These are phyloP conservation scores for Coenonympha arcania DNA, from an alignment of 2,888 invertebrate genomes.

Conservation along the genomic window DNA sequence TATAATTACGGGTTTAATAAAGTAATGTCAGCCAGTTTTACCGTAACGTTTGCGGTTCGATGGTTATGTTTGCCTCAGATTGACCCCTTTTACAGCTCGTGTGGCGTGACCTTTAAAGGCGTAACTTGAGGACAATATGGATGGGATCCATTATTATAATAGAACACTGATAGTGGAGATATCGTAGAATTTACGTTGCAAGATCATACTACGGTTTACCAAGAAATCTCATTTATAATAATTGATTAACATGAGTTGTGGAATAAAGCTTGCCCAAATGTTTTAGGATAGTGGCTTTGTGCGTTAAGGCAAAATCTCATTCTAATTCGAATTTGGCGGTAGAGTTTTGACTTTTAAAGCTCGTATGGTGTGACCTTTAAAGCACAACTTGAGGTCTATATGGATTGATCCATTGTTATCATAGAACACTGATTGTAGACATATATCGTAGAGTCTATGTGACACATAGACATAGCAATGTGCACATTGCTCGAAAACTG, in stretches of 20 bases:
- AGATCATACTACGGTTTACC: not conserved
- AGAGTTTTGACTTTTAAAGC: too few species aligned
- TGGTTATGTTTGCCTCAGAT: conserved; percentile 26
- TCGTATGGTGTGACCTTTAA: too few species aligned
- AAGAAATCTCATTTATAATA: not conserved
- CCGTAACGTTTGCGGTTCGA: conserved; percentile 27
- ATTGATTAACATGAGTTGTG: not conserved
- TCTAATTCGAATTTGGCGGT: too few species aligned
- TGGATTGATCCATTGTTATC: too few species aligned
- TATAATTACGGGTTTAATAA: conserved; percentile 48
- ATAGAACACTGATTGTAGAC: too few species aligned
- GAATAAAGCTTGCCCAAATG: not conserved
- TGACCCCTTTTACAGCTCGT: conserved; percentile 25
- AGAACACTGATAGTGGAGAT: not conserved
- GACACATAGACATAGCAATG: too few species aligned
- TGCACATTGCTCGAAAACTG: too few species aligned
- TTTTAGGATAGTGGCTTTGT: too few species aligned
- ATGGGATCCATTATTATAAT: conserved; percentile 3
- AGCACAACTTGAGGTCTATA: too few species aligned
- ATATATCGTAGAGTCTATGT: too few species aligned
- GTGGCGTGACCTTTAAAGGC: conserved; percentile 20
- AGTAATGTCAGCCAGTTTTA: conserved; percentile 30
- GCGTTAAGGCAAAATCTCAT: too few species aligned
- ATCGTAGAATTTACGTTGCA: not conserved
- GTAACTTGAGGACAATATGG: conserved; percentile 9